Conservation (phyloP, 1,140 invertebrate genomes). For the Zaprionus davidi region DNA sequence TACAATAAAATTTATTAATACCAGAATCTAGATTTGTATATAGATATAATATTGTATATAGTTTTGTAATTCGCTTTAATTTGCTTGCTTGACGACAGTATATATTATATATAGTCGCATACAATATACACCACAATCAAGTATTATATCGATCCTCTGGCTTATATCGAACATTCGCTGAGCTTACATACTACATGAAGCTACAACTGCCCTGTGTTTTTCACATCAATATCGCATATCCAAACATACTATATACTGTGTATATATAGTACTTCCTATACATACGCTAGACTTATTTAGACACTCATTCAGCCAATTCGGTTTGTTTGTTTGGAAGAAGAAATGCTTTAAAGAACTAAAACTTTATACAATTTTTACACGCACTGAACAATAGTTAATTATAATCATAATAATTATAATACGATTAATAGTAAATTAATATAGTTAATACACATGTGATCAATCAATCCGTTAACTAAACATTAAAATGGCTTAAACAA, state of each 20-base stretch:
- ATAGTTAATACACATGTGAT: constrained; percentile 1
- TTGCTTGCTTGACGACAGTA: constrained; percentile 15
- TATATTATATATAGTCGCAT: constrained; percentile 61
- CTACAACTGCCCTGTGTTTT: constrained; percentile 59
- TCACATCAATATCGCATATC: constrained; percentile 62
- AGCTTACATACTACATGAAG: constrained; percentile 31
- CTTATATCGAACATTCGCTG: constrained; percentile 55
- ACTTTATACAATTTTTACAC: constrained; percentile 74
- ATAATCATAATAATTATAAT: constrained; percentile 33
- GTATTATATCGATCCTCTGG: constrained; percentile 44
- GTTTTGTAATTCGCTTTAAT: constrained; percentile 57
- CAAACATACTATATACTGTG: constrained; percentile 42
- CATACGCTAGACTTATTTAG: constrained; percentile 29
- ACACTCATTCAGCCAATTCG: constrained; percentile 62
- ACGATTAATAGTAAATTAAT: constrained; percentile 22
- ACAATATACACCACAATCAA: constrained; percentile 49
- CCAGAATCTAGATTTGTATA: constrained; percentile 81
- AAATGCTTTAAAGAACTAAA: constrained; percentile 58
- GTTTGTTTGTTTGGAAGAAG: constrained; percentile 60
- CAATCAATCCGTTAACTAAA: constrained; percentile 5
- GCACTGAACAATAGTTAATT: constrained; percentile 32
- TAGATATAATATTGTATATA: constrained; percentile 76
- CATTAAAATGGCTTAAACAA: constrained; percentile 11
- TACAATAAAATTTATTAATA: constrained; percentile 82
- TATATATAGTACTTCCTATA: constrained; percentile 37